Evolutionary conservation across 2,888 invertebrate genomes (phyloP).

Genomic region (Eurois occulta): DNA sequence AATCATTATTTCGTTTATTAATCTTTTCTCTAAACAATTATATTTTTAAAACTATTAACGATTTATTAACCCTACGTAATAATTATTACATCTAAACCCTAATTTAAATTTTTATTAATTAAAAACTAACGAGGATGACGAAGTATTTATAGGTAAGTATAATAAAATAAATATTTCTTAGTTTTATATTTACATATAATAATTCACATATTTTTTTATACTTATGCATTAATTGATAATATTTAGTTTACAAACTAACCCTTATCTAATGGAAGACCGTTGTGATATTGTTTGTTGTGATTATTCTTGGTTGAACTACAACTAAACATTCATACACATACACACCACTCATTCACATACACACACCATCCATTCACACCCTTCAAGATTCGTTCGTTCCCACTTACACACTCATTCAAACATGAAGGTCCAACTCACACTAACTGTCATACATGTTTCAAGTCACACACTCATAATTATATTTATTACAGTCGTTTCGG

Average conservation of each 20-base stretch:
- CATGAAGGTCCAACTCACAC: not conserved
- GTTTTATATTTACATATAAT: conserved; percentile 4
- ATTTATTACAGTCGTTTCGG: not conserved
- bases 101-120: not conserved
- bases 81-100: not conserved
- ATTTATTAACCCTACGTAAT: not conserved
- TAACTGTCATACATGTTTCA: not conserved
- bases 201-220: not conserved
- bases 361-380: not conserved
- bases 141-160: conserved; percentile 9
- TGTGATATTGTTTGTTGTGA: conserved; percentile 90
- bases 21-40: too few relatives aligned
- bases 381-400: conserved; percentile 25
- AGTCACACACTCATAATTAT: not conserved
- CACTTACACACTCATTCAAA: conserved; percentile 35
- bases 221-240: not conserved
- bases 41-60: too few relatives aligned
- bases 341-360: not conserved
- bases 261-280: conserved; percentile 86
- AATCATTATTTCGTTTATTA: not conserved
- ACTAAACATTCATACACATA: conserved; percentile 65
- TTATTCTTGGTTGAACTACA: conserved; percentile 88
- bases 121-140: conserved; percentile 14
- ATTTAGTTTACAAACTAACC: conserved; percentile 46
- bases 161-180: not conserved